These are phyloP conservation scores for Phymorhynchus buccinoides DNA, from an alignment of 1,140 invertebrate genomes.

Conservation along the genomic window DNA sequence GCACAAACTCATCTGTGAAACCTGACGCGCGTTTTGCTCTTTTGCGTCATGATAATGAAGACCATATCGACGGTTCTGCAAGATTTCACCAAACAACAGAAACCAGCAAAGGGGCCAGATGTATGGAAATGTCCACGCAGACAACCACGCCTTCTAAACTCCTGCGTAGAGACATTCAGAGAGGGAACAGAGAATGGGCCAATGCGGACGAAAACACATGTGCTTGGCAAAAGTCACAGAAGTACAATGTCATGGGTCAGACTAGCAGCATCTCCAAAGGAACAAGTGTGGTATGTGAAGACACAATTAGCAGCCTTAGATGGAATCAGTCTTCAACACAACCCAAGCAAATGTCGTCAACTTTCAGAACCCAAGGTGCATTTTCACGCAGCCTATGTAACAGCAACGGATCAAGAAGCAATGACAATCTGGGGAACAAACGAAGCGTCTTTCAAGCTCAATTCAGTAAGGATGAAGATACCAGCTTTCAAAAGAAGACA, in stretches of 20 bases:
- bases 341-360: neutral
- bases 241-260: neutral
- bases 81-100: neutral
- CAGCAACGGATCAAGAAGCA: neutral
- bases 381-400: neutral
- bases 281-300: neutral
- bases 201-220: neutral
- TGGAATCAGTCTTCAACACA: neutral
- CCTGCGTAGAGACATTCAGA: neutral
- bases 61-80: neutral
- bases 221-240: neutral
- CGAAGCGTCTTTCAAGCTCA: neutral
- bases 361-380: neutral
- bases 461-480: neutral
- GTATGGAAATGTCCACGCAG: neutral
- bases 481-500: neutral
- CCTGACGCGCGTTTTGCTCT: neutral
- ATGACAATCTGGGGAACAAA: neutral
- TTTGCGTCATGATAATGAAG: neutral
- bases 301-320: neutral
- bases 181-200: neutral
- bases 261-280: neutral
- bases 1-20: neutral
- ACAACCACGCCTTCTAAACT: neutral
- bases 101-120: neutral